phyloP scores from a whole-genome alignment of 2,888 invertebrate genomes.

The Andrena minutula region DNA sequence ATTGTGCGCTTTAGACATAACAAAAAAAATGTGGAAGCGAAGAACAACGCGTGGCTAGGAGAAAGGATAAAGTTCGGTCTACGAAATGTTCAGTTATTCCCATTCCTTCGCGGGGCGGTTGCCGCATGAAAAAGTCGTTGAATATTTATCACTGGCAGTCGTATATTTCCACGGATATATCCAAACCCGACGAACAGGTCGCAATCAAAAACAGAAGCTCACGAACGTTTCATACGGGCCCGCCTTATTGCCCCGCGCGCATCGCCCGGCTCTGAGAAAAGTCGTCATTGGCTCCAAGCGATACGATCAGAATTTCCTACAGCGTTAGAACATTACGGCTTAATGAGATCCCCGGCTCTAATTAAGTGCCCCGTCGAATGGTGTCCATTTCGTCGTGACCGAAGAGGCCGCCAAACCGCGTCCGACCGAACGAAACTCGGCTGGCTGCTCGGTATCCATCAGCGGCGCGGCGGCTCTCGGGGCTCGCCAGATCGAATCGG shows the following conservation, averaged over 20 bases:
- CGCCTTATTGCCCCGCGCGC: not conserved
- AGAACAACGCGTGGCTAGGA: not conserved
- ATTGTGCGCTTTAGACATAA: not conserved
- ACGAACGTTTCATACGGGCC: not conserved
- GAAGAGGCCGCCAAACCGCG: not conserved
- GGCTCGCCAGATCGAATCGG: not conserved
- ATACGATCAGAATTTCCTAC: slow-evolving; percentile 15
- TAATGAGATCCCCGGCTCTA: not conserved
- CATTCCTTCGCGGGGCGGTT: not conserved
- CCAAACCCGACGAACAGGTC: not conserved
- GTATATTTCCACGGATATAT: not conserved
- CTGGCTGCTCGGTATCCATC: no score
- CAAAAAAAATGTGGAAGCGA: not conserved
- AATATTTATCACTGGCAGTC: slow-evolving; percentile 23
- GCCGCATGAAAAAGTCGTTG: not conserved
- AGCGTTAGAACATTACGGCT: not conserved
- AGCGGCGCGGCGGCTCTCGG: no score
- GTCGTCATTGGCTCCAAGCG: not conserved
- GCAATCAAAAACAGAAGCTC: slow-evolving; percentile 11
- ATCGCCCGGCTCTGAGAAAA: slow-evolving; percentile 2
- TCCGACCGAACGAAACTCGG: no score
- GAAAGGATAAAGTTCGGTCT: not conserved
- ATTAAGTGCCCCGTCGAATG: not conserved
- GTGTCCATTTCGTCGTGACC: not conserved
- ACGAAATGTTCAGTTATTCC: not conserved